Evolutionary conservation across 2,797 vertebrate genomes (phyloP), one percentile per base, ranked within the genome.

Genomic region (Neomorphus geoffroyi): DNA sequence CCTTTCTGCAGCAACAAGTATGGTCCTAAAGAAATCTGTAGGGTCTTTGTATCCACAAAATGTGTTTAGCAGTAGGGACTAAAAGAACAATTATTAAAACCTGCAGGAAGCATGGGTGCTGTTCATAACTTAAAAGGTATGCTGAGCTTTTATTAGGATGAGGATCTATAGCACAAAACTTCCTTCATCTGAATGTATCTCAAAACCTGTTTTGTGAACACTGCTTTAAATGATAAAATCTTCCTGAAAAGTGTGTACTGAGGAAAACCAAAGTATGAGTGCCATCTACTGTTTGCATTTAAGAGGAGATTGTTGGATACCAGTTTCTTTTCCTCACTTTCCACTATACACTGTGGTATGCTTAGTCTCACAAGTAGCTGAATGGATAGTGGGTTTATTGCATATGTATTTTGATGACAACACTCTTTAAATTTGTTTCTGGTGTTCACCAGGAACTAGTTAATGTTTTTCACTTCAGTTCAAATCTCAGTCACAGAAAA

Each of bases 321-420:
- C 13, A 2, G 8, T 5, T 50, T 27, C 12, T 78, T n/a, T 54
- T 62, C 23, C 27, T 32, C 53, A 11, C 7, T 41, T 66, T 61
- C 57, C 18, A 1, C 35, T 3, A 18, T 0, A 0, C 11, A 7
- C 7, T 18, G 27, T 41, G 30, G 15, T 1, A 18, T 11, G 27
- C 41, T 64, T 10, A 79, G 54, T 39, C 27, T 65, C 19, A 33
- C 32, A 78, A 45, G 8, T 23, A 83, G 30, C 18, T 37, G 53
- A 54, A 41, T 3, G 3, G 9, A 48, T 15, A 80, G 4, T 0
- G 2, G 4, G 1, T 61, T 71, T 61, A 14, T 0, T 60, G 45
- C 10, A 17, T 7, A 6, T n/a, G 12, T 37, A 30, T 64, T 79
- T 79, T 65, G 30, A 92, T 13, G 35, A 33, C 23, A 79, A 22